Base-by-base conservation (phyloP, 1,140 invertebrate species). In the Semibalanus balanoides region DNA sequence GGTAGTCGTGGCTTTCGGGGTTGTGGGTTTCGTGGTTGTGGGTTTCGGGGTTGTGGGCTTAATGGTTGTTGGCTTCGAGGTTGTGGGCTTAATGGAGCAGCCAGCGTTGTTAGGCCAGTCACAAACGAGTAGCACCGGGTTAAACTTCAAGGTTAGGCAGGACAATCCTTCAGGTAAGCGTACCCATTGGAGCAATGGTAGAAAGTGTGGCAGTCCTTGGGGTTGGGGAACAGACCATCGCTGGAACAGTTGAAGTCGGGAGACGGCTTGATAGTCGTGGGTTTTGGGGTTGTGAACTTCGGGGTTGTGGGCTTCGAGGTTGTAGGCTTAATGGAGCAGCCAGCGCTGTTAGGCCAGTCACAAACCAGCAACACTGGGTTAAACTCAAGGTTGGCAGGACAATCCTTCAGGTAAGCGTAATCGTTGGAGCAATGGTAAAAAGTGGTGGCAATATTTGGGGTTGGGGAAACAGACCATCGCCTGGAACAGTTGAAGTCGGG, bases 91-190 rank as follows among this genome's bases (percentile, higher is more conserved):
- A 30, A n/a, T 40, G 1, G 51, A 35, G n/a, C 75, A 76, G 27
- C 51, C 75, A 9, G 51, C 25, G 17, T 64, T 0, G 1, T 64
- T 28, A 17, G 75, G 75, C 31, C 31, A 89, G 80, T 89, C 88
- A 79, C 88, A 90, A 11, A 85, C 83, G 77, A 84, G 81, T 0
- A 64, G 51, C 14, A 25, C 22, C 9, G 51, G 51, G 51, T 64
- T 64, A 25, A 64, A 64, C 22, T 64, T 19, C 1, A 64, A 19
- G 51, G 35, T 40, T 40, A 14, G 51, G 51, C 51, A 1, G 51
- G 64, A 40, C 76, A 77, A 25, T 72, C 43, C 74, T 76, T 51
- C 74, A 75, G 64, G 76, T 30, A 75, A 0, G 74, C 31, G 25
- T 30, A 22, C n/a, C 69, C 69, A 7, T 64, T 74, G 19, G 74